These are phyloP conservation scores for Drosophila chauvacae DNA, from an alignment of 1,140 invertebrate genomes.

Conservation along the genomic window DNA sequence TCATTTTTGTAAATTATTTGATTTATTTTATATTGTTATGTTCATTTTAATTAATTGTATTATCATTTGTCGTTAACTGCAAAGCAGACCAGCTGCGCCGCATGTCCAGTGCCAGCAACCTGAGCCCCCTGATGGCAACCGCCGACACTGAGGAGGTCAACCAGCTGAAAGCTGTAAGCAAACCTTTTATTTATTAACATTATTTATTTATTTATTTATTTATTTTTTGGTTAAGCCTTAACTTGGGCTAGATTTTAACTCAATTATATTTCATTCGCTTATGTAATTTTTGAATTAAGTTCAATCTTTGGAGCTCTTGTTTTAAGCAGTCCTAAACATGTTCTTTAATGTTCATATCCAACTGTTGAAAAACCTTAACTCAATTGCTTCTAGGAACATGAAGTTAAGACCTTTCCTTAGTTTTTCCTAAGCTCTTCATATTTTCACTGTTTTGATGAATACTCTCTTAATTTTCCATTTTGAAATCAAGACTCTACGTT, in stretches of 20 bases:
- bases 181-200: slow-evolving; percentile 34
- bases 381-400: background rate
- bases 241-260: background rate
- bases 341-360: too few species aligned
- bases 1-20: slow-evolving; percentile 27
- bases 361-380: background rate
- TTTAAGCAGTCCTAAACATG: too few species aligned
- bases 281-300: too few species aligned
- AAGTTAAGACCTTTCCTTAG: background rate
- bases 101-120: slow-evolving; percentile 73
- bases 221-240: background rate
- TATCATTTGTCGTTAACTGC: background rate
- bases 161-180: slow-evolving; percentile 85
- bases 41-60: slow-evolving; percentile 4
- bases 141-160: slow-evolving; percentile 81
- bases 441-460: background rate
- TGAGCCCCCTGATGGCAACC: slow-evolving; percentile 43
- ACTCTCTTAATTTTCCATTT: background rate
- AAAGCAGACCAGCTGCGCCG: slow-evolving; percentile 71
- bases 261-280: too few species aligned
- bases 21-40: slow-evolving; percentile 12
- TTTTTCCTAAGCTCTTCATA: background rate
- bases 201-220: background rate
- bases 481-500: background rate
- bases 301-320: too few species aligned